These are phyloP conservation scores for Puffinus mauretanicus DNA, from an alignment of 2,113 vertebrate genomes.

Conservation along the genomic window DNA sequence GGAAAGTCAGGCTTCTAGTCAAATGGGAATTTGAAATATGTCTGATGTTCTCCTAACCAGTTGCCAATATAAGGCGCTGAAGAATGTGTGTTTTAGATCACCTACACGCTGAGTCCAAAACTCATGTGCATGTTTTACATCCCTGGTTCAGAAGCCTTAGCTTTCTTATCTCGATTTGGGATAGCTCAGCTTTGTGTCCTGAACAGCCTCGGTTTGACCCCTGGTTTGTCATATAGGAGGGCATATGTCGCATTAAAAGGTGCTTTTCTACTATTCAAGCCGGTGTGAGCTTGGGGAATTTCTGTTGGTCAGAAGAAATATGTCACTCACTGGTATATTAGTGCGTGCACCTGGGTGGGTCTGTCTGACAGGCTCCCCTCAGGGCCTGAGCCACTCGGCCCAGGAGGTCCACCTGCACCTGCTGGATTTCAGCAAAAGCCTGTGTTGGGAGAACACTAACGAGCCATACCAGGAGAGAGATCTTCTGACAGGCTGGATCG, in stretches of 20 bases:
- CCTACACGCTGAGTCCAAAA: neutral
- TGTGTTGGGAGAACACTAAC: neutral
- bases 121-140: neutral
- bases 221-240: neutral
- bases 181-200: neutral
- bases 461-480: neutral
- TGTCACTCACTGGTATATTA: neutral
- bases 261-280: neutral
- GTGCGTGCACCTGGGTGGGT: rapidly evolving
- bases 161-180: neutral
- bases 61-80: neutral
- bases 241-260: neutral
- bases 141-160: neutral
- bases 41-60: neutral
- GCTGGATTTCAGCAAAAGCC: neutral
- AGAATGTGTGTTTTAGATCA: neutral
- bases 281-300: neutral
- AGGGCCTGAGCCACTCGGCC: neutral
- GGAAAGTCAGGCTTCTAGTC: neutral
- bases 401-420: neutral
- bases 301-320: neutral
- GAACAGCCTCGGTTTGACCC: neutral
- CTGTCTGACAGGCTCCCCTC: neutral
- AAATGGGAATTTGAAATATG: neutral
- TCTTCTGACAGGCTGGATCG: no score